Evolutionary conservation across 2,113 vertebrate genomes (phyloP).

Genomic region (Petromus typicus): DNA sequence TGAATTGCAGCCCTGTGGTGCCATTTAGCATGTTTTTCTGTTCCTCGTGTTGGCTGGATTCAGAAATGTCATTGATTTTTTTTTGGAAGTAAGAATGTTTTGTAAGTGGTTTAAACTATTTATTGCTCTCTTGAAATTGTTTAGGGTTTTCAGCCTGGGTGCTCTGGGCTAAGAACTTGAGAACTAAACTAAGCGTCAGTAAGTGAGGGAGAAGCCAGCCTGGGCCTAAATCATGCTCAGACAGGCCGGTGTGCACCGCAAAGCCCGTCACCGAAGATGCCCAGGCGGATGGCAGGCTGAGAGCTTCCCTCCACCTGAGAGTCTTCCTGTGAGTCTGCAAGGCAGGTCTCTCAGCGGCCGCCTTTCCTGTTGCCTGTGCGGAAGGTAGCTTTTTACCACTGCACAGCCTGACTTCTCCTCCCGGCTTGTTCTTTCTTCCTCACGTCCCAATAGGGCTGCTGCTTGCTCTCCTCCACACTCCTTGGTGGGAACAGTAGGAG

Average conservation of each 20-base stretch:
- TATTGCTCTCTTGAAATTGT: neutral
- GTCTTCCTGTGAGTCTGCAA: neutral
- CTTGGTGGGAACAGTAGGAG: neutral
- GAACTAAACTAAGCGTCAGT: neutral
- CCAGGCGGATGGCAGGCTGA: neutral
- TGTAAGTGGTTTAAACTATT: neutral
- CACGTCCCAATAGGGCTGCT: neutral
- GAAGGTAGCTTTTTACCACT: neutral
- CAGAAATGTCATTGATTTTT: neutral
- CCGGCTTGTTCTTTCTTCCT: neutral
- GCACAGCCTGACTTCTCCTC: neutral
- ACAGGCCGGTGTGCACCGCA: neutral
- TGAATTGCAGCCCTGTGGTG: neutral
- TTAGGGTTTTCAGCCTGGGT: neutral
- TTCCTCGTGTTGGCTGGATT: neutral
- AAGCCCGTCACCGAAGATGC: neutral
- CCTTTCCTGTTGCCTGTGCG: neutral
- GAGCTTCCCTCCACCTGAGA: neutral
- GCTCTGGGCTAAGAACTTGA: neutral
- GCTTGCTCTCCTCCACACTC: neutral
- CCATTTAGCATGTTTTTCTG: neutral
- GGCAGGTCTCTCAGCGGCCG: neutral
- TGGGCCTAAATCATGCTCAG: fast-evolving
- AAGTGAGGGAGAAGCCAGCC: neutral
- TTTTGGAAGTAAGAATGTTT: neutral